Percentiles rank a stretch among this genome's conserved stretches.
These are phyloP conservation scores for Coregonus suidteri DNA, from an alignment of 2,797 vertebrate genomes.

Conservation along the genomic window DNA sequence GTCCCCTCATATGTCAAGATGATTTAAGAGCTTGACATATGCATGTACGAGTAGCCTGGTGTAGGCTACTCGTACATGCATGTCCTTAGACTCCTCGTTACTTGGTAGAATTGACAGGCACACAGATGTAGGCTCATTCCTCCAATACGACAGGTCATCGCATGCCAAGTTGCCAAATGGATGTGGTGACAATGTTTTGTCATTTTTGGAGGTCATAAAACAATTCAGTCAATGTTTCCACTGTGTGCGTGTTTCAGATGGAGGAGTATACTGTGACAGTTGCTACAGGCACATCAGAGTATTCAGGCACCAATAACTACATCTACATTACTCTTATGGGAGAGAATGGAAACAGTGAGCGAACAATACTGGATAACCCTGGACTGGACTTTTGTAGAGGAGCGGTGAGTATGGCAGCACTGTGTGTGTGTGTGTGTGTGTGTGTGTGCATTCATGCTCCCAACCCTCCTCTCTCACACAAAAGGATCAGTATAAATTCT, in stretches of 20 bases:
- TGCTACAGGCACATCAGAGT: slow-evolving; percentile 77
- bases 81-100: too few relatives aligned
- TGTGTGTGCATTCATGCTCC: not conserved
- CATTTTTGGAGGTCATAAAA: too few relatives aligned
- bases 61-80: too few relatives aligned
- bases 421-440: not conserved
- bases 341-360: slow-evolving; percentile 71
- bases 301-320: slow-evolving; percentile 80
- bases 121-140: too few relatives aligned
- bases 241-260: slow-evolving; percentile 63
- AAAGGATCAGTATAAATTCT: slow-evolving; percentile 63
- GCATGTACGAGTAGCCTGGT: too few relatives aligned
- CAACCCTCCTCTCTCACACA: slow-evolving; percentile 15
- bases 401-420: slow-evolving; percentile 53
- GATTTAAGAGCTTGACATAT: too few relatives aligned
- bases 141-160: too few relatives aligned
- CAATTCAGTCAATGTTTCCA: not conserved
- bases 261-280: slow-evolving; percentile 77
- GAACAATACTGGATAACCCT: slow-evolving; percentile 75
- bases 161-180: too few relatives aligned
- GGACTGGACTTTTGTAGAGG: slow-evolving; percentile 75
- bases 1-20: too few relatives aligned
- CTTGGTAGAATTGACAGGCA: too few relatives aligned
- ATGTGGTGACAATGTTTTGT: too few relatives aligned
- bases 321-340: slow-evolving; percentile 80